Percentiles rank a stretch among this genome's conserved stretches.
Evolutionary conservation across 2,113 vertebrate species (phyloP).

Genomic region (Phyllostomus discolor): DNA sequence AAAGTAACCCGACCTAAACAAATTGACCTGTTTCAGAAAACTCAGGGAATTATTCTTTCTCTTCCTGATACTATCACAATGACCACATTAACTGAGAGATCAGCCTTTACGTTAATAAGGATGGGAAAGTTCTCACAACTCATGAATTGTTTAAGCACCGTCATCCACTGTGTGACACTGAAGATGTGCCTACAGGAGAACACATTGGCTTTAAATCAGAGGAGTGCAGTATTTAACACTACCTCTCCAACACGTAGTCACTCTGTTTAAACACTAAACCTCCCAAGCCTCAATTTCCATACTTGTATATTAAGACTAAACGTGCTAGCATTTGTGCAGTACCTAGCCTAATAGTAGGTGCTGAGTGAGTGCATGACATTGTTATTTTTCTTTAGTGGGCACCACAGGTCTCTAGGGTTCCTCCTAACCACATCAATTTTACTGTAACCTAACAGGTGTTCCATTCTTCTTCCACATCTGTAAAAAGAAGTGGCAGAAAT

Average conservation of each 20-base stretch:
- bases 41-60: neutral
- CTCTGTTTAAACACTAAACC: neutral
- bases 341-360: neutral
- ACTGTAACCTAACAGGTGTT: neutral
- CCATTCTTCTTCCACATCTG: neutral
- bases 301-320: neutral
- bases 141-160: neutral
- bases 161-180: neutral
- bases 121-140: neutral
- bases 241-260: neutral
- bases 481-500: neutral
- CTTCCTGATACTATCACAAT: neutral
- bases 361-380: neutral
- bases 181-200: neutral
- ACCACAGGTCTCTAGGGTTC: neutral
- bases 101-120: neutral
- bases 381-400: neutral
- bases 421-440: neutral
- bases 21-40: neutral
- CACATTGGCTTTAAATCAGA: neutral
- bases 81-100: neutral
- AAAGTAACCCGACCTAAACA: neutral
- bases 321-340: neutral
- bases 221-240: neutral
- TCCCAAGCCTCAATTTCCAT: neutral